These are phyloP conservation scores for Sitobion miscanthi DNA, from an alignment of 1,140 invertebrate species.

Conservation along the genomic window DNA sequence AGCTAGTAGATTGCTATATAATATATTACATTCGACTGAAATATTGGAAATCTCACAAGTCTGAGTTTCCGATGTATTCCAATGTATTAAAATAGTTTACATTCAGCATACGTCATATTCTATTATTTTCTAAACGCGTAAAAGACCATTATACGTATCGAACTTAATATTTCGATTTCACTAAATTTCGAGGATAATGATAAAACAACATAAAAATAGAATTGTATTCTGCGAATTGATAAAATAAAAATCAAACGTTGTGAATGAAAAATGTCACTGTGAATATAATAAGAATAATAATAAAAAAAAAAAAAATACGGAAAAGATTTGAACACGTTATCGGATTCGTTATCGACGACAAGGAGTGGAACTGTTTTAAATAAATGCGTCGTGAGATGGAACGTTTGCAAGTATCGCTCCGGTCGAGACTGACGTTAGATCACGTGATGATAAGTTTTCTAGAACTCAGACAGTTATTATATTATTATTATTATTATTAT, in stretches of 20 bases:
- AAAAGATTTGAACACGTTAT: neutral
- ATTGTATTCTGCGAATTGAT: neutral
- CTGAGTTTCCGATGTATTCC: neutral
- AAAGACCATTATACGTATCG: neutral
- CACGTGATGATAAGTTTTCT: neutral
- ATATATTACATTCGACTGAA: neutral
- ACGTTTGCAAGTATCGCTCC: neutral
- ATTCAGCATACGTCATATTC: neutral
- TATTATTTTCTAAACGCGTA: neutral
- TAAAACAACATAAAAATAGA: neutral
- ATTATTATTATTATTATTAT: neutral
- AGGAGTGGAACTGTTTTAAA: neutral
- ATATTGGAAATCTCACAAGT: neutral
- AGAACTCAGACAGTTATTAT: neutral
- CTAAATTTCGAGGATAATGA: neutral
- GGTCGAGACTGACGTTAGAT: neutral
- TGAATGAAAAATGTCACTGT: neutral
- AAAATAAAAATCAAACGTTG: neutral
- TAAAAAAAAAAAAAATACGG: neutral
- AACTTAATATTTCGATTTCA: neutral
- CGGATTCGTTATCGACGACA: neutral
- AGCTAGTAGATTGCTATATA: too few species aligned
- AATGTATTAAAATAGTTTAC: neutral
- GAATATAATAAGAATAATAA: neutral
- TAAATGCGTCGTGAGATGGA: neutral